phyloP scores from a whole-genome alignment of 2,797 vertebrate genomes.

The Crypturellus tataupa region DNA sequence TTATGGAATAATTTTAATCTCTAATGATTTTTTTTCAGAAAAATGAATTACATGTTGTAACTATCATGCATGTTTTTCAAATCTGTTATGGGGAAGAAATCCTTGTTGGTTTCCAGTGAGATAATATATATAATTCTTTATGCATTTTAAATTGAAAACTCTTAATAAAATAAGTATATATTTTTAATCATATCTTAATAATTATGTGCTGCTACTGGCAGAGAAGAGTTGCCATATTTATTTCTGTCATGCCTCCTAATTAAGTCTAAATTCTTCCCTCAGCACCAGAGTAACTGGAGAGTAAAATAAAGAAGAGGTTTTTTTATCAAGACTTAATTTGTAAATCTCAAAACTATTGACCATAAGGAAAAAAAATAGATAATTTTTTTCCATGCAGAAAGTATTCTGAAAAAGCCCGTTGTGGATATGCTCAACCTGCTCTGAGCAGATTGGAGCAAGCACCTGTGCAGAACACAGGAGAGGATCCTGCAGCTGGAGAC shows the following conservation, averaged over 20 bases:
- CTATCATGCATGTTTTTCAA: neutral
- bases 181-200: neutral
- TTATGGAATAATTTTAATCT: neutral
- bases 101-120: neutral
- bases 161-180: neutral
- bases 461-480: neutral
- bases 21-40: neutral
- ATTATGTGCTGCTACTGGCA: neutral
- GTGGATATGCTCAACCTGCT: neutral
- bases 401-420: neutral
- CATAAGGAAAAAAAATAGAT: neutral
- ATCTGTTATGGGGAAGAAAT: neutral
- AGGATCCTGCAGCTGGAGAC: neutral
- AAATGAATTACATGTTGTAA: neutral
- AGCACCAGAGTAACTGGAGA: neutral
- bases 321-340: neutral
- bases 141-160: no score
- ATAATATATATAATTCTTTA: neutral
- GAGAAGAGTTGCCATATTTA: neutral
- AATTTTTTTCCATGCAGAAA: neutral
- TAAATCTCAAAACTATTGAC: neutral
- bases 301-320: neutral
- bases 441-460: neutral
- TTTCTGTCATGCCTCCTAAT: neutral
- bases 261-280: no score